Conservation (phyloP, 2,797 vertebrate genomes). For the Anguilla pacifica region DNA sequence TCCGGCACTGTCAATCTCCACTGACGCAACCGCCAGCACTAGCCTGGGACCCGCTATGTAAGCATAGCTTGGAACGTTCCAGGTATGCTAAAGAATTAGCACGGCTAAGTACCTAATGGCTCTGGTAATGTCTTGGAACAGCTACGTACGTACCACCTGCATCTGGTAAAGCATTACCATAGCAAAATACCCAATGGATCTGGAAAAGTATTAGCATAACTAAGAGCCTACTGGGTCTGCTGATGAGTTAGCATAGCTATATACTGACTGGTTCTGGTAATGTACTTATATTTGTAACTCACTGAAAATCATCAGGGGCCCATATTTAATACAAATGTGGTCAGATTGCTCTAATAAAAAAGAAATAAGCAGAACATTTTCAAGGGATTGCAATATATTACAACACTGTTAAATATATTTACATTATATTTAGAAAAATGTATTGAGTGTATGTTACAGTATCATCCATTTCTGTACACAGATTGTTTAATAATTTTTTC, state of each 20-base stretch:
- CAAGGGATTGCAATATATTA: no score
- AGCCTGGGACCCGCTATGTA: not conserved
- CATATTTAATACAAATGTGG: not conserved
- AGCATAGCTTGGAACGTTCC: not conserved
- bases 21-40: not conserved
- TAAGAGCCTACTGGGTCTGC: not conserved
- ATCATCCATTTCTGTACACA: no score
- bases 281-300: not conserved
- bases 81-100: not conserved
- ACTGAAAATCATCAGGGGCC: not conserved
- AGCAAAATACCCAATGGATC: not conserved
- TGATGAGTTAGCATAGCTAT: not conserved
- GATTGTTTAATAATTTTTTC: not conserved
- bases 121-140: not conserved
- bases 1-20: not conserved
- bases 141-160: not conserved
- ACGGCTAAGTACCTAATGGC: not conserved
- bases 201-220: not conserved
- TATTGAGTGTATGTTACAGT: no score
- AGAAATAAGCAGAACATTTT: not conserved
- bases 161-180: not conserved
- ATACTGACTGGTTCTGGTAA: not conserved
- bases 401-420: no score
- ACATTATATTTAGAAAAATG: no score
- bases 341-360: not conserved